Base-by-base conservation (phyloP, 2,888 invertebrate genomes). In the Conus canariensis region DNA sequence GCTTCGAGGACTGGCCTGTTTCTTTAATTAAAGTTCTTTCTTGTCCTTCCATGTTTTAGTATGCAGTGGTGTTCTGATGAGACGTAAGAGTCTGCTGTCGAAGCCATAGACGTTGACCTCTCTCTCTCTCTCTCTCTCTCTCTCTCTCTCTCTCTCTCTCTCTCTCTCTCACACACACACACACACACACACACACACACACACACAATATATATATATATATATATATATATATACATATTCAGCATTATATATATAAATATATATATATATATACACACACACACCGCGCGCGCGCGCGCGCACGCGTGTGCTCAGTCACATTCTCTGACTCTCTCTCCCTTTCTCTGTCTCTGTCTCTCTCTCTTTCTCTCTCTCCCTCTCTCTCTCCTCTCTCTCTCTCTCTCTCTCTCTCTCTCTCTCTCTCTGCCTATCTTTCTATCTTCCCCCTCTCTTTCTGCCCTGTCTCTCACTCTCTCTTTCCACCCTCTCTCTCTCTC, bases 111-210 rank as follows among this genome's bases (percentile, higher is more conserved):
- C 64, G 1, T 74, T 74, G n/a, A 8, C 1, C 45, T 80, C 16
- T 30, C 12, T 80, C 30, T 30, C 30, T 30, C 30, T 30, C 77
- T 80, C 16, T 9, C 25, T 22, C 30, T 30, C 83, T 83, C 58
- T 58, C 58, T 83, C 83, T 83, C 58, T 58, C 58, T 83, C 83
- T 58, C 58, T 58, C 22, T 58, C 58, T 83, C 58, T 83, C 83
- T 83, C 22, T 58, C 58, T 83, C 58, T 83, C 58, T 58, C 58
- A 45, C 45, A 45, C 45, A 45, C 45, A 45, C 45, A 45, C 45
- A 45, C 45, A 45, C 4, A 45, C 45, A 45, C 45, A 45, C 45
- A 45, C 45, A 45, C 45, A 45, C 3, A 45, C 45, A 45, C 45
- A 45, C 45, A 45, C 45, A 45, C 45, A 30, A n/a, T n/a, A n/a